Conservation (phyloP, 1,140 invertebrate species). For the Gonioctena quinquepunctata region DNA sequence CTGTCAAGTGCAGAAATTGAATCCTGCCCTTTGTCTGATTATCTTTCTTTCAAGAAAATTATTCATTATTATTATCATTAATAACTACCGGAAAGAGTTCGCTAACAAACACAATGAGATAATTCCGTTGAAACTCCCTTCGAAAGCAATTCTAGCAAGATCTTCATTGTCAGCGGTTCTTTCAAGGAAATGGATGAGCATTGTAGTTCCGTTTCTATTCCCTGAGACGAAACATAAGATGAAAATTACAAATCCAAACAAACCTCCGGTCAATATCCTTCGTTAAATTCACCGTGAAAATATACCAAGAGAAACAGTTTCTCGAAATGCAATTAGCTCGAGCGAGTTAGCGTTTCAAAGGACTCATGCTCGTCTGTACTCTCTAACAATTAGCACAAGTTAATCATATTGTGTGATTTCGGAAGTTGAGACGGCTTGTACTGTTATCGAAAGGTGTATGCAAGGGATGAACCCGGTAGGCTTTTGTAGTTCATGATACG, state of each 20-base stretch:
- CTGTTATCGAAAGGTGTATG: background rate
- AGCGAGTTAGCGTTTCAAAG: constrained; percentile 1
- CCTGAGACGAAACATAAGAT: background rate
- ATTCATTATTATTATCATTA: too few relatives aligned
- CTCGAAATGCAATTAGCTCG: constrained; percentile 1
- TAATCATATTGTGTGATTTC: constrained; percentile 7
- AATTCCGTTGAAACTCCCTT: too few relatives aligned
- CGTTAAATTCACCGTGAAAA: constrained; percentile 10
- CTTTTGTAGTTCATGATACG: too few relatives aligned
- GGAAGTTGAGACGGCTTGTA: background rate
- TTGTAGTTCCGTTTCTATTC: background rate
- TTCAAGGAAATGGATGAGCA: background rate
- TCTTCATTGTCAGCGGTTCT: background rate
- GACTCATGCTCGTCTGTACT: background rate
- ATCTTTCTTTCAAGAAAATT: too few relatives aligned
- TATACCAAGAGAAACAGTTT: background rate
- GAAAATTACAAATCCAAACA: background rate
- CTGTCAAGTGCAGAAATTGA: too few relatives aligned
- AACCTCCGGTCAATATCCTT: background rate
- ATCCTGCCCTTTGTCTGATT: too few relatives aligned
- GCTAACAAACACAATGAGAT: too few relatives aligned
- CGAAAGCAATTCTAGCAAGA: too few relatives aligned
- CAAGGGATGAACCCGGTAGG: background rate
- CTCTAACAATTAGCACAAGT: constrained; percentile 9
- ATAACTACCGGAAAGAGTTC: too few relatives aligned